phyloP scores from a whole-genome alignment of 2,888 invertebrate genomes.

The Caenorhabditis sinica region DNA sequence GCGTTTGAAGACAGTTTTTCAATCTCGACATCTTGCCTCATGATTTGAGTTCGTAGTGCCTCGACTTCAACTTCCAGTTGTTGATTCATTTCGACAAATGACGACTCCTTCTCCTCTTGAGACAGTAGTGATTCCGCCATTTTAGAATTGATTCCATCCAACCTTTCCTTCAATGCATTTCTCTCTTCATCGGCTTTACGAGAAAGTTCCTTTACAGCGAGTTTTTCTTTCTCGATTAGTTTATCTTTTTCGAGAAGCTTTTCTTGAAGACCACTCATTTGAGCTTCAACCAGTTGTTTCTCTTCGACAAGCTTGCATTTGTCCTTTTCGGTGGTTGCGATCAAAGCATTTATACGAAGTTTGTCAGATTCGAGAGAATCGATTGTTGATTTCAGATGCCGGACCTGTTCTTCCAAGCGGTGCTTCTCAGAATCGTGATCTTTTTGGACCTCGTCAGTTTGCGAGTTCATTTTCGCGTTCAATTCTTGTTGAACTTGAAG shows the following conservation, averaged over 20 bases:
- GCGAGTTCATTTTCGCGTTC: background rate
- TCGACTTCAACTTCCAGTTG: slow-evolving; percentile 7
- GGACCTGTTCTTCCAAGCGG: background rate
- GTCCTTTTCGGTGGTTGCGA: background rate
- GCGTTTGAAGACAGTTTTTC: background rate
- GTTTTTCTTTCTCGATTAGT: background rate
- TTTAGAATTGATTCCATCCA: background rate
- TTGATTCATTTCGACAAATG: background rate
- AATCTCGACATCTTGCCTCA: slow-evolving; percentile 20
- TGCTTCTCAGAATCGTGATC: background rate
- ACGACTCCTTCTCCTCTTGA: background rate
- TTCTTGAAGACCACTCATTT: background rate
- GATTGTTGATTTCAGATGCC: background rate
- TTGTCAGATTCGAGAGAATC: background rate
- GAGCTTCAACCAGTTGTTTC: background rate
- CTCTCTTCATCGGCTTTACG: slow-evolving; percentile 2
- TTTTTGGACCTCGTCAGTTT: background rate
- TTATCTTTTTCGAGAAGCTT: background rate
- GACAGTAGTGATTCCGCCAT: background rate
- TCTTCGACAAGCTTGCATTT: background rate
- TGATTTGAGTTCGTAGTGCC: slow-evolving; percentile 15
- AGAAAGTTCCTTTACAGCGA: background rate
- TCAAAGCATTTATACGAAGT: background rate
- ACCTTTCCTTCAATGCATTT: background rate
- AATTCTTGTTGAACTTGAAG: slow-evolving; percentile 4